Conservation (phyloP, 2,888 invertebrate genomes). For the Ophioninae sp. region DNA sequence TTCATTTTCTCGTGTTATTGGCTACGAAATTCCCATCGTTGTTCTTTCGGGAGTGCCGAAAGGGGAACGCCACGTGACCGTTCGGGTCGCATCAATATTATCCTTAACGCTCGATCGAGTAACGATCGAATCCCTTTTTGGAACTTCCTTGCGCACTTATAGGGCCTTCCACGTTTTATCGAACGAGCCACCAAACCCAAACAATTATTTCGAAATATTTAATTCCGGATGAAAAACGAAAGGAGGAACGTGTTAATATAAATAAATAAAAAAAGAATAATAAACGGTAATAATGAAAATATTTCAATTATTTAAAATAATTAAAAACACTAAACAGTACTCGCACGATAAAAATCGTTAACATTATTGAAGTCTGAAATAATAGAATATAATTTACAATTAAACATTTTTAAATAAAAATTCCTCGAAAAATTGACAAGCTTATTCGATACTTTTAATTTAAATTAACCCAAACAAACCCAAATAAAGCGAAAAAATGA, state of each 20-base stretch:
- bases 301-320: neutral
- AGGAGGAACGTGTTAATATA: too few relatives aligned
- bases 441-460: neutral
- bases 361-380: neutral
- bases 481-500: neutral
- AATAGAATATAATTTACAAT: too few relatives aligned
- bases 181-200: neutral
- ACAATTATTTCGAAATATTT: neutral
- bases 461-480: neutral
- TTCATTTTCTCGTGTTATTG: constrained; percentile 40
- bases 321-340: neutral
- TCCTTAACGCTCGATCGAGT: constrained; percentile 67
- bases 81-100: constrained; percentile 67
- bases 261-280: neutral
- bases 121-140: constrained; percentile 63
- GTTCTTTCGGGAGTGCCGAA: constrained; percentile 40
- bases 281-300: neutral
- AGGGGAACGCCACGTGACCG: constrained; percentile 48
- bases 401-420: neutral
- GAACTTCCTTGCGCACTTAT: neutral
- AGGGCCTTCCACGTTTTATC: neutral
- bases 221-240: too few relatives aligned
- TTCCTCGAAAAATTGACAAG: neutral
- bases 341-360: neutral
- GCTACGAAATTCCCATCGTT: constrained; percentile 45